Evolutionary conservation across 2,888 invertebrate genomes (phyloP).

Genomic region (Agrilus cyanescens): DNA sequence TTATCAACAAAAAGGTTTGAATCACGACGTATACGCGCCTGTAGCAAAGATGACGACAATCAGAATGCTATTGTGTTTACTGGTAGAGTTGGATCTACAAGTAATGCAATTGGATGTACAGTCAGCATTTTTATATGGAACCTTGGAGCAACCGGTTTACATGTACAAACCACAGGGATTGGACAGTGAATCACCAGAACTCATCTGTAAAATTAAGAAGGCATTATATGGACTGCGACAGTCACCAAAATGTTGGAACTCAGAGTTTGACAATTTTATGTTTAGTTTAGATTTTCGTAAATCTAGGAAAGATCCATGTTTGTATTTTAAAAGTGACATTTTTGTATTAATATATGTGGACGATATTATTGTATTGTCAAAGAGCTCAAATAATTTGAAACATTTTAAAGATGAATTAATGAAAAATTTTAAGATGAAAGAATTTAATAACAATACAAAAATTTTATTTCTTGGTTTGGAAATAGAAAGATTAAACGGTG

Average conservation of each 20-base stretch:
- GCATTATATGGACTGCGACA: conserved; percentile 11
- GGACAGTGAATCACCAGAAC: not conserved
- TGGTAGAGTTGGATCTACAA: conserved; percentile 11
- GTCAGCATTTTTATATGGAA: conserved; percentile 13
- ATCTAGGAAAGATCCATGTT: conserved; percentile 16
- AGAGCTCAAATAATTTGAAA: conserved; percentile 6
- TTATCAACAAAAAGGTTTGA: conserved; percentile 12
- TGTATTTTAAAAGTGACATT: conserved; percentile 12
- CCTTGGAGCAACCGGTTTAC: conserved; percentile 6
- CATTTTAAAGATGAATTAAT: conserved; percentile 8
- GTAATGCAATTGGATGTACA: conserved; percentile 11
- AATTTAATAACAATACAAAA: conserved; percentile 8
- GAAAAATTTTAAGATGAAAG: conserved; percentile 11
- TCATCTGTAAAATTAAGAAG: not conserved
- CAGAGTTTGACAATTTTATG: conserved; percentile 10
- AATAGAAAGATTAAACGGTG: too few species aligned
- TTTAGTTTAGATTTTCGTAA: conserved; percentile 9
- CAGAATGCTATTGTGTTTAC: conserved; percentile 12
- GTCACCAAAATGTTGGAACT: conserved; percentile 15
- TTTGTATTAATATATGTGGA: conserved; percentile 13
- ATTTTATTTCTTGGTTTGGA: conserved; percentile 9
- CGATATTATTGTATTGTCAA: conserved; percentile 14
- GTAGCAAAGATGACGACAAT: conserved; percentile 17
- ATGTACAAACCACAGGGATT: conserved; percentile 6
- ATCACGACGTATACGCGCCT: conserved; percentile 15